These are phyloP conservation scores for Orthosia incerta DNA, from an alignment of 2,888 invertebrate species.

Conservation along the genomic window DNA sequence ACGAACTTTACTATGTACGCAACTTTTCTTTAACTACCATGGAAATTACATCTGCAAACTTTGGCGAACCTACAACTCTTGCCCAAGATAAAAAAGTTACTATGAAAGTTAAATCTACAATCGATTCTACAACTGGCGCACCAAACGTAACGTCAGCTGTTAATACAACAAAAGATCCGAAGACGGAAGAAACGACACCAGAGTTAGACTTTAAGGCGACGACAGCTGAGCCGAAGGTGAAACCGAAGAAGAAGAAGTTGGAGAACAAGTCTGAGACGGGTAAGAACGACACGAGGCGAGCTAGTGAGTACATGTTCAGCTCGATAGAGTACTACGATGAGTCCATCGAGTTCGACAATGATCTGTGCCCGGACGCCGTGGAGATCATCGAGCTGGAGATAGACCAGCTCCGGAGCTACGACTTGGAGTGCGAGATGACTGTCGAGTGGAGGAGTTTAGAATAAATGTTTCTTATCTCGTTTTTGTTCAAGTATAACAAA, in stretches of 20 bases:
- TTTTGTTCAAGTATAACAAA: not conserved
- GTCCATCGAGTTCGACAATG: constrained; percentile 67
- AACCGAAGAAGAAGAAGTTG: constrained; percentile 3
- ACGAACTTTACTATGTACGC: no score
- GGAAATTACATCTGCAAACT: no score
- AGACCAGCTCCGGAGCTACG: constrained; percentile 78
- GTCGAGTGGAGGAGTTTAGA: constrained; percentile 80
- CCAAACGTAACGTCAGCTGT: not conserved
- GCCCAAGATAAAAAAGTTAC: constrained; percentile 3
- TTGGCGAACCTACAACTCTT: no score
- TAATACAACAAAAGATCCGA: constrained; percentile 9
- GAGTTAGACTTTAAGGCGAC: constrained; percentile 35
- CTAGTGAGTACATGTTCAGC: constrained; percentile 81
- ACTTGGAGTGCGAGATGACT: constrained; percentile 79
- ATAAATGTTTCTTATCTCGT: constrained; percentile 12
- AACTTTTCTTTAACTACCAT: no score
- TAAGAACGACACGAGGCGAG: constrained; percentile 69
- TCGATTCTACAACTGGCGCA: constrained; percentile 1
- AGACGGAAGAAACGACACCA: constrained; percentile 31
- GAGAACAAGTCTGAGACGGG: constrained; percentile 7
- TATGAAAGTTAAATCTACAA: constrained; percentile 14
- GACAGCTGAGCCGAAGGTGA: constrained; percentile 21
- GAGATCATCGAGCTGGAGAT: constrained; percentile 75
- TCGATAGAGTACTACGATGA: constrained; percentile 85
- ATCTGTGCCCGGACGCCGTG: constrained; percentile 74